A percentile compares a stretch with the other conserved stretches of the same genome.
These are phyloP conservation scores for Ellobius talpinus DNA, from an alignment of 2,113 vertebrate species.

Conservation along the genomic window DNA sequence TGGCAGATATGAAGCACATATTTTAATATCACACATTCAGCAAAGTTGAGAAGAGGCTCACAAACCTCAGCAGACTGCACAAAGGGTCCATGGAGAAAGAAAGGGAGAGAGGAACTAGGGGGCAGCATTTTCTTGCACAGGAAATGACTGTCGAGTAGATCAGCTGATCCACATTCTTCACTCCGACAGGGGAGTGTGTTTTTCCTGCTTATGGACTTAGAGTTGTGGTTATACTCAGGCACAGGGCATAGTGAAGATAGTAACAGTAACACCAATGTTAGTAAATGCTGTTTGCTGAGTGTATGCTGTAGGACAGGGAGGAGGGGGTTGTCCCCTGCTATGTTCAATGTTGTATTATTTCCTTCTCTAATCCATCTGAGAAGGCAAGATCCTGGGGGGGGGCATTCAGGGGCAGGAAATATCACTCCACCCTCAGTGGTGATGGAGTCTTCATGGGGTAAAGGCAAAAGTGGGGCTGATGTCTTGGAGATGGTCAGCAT, in stretches of 20 bases:
- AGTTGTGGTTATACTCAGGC: neutral
- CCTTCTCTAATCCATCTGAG: neutral
- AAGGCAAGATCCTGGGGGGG: neutral
- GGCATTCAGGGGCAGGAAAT: neutral
- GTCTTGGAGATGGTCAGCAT: neutral
- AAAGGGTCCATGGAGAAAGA: neutral
- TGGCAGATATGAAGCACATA: neutral
- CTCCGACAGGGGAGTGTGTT: neutral
- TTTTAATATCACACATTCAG: neutral
- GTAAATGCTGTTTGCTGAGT: neutral
- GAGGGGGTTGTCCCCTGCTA: too few species aligned
- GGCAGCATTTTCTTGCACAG: neutral
- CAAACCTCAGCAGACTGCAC: neutral
- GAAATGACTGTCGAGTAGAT: neutral
- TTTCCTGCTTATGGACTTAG: neutral
- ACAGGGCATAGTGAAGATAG: neutral
- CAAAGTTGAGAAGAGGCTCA: neutral
- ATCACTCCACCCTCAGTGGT: fast-evolving
- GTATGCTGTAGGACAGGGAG: neutral
- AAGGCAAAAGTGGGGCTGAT: neutral
- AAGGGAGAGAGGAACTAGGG: neutral
- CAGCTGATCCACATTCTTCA: neutral
- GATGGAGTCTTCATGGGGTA: neutral
- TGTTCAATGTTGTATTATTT: neutral
- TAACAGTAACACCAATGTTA: neutral